A percentile compares a stretch with the other conserved stretches of the same genome.
Evolutionary conservation across 2,888 invertebrate genomes (phyloP).

Genomic region (Trichopoda pennipes): DNA sequence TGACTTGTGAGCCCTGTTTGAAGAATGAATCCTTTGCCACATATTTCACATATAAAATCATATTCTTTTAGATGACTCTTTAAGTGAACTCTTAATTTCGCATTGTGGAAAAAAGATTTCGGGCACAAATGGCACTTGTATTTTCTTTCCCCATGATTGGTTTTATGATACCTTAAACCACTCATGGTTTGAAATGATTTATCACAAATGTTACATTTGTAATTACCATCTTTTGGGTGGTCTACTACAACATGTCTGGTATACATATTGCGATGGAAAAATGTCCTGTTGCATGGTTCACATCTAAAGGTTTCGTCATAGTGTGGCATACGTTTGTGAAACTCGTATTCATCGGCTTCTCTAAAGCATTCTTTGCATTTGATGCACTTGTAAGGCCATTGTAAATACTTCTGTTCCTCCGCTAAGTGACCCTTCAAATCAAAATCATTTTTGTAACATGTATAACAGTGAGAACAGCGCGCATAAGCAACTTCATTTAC

Average conservation of each 20-base stretch:
- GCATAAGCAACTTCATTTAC: slow-evolving; percentile 4
- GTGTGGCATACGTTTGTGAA: slow-evolving; percentile 39
- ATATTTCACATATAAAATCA: slow-evolving; percentile 24
- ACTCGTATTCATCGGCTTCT: slow-evolving; percentile 35
- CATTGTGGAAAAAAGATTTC: background rate
- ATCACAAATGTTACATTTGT: slow-evolving; percentile 21
- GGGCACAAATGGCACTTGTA: background rate
- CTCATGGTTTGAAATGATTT: background rate
- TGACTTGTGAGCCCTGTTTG: background rate
- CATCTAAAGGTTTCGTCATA: slow-evolving; percentile 20
- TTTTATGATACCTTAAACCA: background rate
- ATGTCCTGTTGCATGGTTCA: slow-evolving; percentile 3
- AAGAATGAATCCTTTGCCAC: slow-evolving; percentile 14
- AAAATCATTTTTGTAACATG: slow-evolving; percentile 6
- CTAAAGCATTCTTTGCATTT: slow-evolving; percentile 36
- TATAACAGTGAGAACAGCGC: slow-evolving; percentile 23
- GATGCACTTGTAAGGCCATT: slow-evolving; percentile 39
- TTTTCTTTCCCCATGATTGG: background rate
- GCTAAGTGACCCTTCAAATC: slow-evolving; percentile 16
- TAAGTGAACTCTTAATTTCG: background rate
- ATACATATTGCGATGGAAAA: background rate
- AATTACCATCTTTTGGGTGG: background rate
- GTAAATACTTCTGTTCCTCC: background rate
- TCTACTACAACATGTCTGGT: slow-evolving; percentile 1
- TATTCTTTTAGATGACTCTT: slow-evolving; percentile 8